Evolutionary conservation across 2,113 vertebrate genomes (phyloP).

Genomic region (Pelecanus crispus): DNA sequence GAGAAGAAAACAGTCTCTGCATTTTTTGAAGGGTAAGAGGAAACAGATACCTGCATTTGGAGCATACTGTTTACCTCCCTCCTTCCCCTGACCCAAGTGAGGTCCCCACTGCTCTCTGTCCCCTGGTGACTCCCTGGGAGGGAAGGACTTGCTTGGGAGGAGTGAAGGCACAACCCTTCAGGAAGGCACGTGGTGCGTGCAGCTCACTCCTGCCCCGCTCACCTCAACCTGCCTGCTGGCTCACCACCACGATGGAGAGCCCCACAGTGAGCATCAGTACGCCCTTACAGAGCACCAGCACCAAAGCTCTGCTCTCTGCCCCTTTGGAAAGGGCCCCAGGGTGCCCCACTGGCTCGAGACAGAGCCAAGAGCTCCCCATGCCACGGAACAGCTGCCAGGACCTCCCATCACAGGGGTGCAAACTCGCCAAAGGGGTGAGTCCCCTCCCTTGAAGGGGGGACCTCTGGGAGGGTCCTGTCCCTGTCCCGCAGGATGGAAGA

Average conservation of each 20-base stretch:
- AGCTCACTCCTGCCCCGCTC: neutral
- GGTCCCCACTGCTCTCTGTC: neutral
- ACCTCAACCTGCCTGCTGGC: neutral
- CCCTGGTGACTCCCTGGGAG: neutral
- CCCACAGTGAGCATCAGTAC: neutral
- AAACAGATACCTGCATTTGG: neutral
- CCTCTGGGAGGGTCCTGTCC: neutral
- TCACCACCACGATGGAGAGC: accelerated
- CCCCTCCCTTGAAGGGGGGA: neutral
- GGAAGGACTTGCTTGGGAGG: neutral
- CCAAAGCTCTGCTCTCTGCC: neutral
- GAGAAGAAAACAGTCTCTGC: neutral
- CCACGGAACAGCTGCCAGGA: neutral
- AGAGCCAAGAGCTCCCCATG: neutral
- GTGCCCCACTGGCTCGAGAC: neutral
- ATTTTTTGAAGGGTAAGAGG: neutral
- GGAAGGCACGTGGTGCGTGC: accelerated
- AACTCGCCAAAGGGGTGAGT: neutral
- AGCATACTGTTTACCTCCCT: neutral
- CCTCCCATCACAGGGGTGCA: accelerated
- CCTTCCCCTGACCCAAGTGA: neutral
- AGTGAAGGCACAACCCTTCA: neutral
- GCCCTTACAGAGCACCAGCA: neutral
- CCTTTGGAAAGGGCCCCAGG: neutral
- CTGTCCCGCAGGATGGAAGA: neutral